Evolutionary conservation across 2,113 vertebrate genomes (phyloP), one percentile per base, ranked within the genome.

Genomic region (Gallinago paraguaiae): DNA sequence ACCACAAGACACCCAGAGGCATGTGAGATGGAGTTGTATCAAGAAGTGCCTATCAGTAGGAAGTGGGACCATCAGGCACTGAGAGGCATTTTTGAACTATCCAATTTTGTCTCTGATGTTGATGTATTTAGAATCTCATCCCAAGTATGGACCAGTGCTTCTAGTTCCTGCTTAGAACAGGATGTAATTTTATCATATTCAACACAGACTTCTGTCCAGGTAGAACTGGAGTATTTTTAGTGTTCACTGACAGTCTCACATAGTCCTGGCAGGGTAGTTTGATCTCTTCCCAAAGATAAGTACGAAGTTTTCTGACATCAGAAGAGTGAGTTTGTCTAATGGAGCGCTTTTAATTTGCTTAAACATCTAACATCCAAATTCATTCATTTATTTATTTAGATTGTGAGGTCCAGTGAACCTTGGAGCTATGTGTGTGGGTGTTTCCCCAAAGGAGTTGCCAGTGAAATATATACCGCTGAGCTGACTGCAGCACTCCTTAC

Each of bases 401-500:
- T 35, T 41, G 51, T 48, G 60, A 61, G 15, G 50, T 65, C 48
- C 41, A 30, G n/a, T 31, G 60, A 51, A 68, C 33, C 59, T 43
- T 67, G 57, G 74, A 96, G 69, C 78, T 83, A 7, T 50, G 67
- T 53, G 56, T 41, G 82, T 0, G 20, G 14, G 24, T 90, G 61
- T 74, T 88, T 88, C 69, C 31, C 22, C 86, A 80, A 23, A 71
- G 88, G 88, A 90, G n/a, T 2, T 88, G 69, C 80, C 24, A 25
- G 23, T 50, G 46, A 37, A 72, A 79, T 31, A 33, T 20, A 50
- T 23, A 22, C 24, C 19, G 39, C 80, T 79, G 77, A 88, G 86
- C 77, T 92, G 77, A 93, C 65, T 69, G 69, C 88, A 78, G 86
- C 80, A 90, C 61, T 93, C 90, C 86, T 81, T 92, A 24, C 82